Evolutionary conservation across 2,888 invertebrate species (phyloP).

Genomic region (Notodonta ziczac): DNA sequence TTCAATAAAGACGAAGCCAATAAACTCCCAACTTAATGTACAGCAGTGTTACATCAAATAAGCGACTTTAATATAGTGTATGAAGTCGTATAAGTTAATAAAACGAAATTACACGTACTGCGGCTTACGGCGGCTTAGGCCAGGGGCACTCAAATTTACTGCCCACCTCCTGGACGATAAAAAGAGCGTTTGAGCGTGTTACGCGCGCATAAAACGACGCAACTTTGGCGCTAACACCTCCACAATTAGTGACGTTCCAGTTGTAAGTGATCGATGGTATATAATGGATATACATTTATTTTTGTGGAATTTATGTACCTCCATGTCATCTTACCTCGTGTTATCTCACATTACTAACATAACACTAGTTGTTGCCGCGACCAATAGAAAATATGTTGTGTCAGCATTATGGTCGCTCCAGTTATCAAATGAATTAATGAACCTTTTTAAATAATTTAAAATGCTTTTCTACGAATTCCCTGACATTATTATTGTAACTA

Average conservation of each 20-base stretch:
- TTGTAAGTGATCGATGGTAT: constrained; percentile 12
- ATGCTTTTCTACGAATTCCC: no score
- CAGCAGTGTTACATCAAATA: constrained; percentile 21
- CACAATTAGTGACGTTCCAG: constrained; percentile 22
- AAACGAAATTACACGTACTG: constrained; percentile 64
- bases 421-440: no score
- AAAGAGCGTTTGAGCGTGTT: constrained; percentile 60
- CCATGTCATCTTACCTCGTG: no score
- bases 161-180: constrained; percentile 65
- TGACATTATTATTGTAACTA: no score
- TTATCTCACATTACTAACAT: no score
- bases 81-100: constrained; percentile 61
- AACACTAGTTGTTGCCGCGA: no score
- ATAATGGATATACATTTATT: not conserved
- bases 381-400: no score
- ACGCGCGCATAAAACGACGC: constrained; percentile 53
- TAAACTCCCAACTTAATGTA: constrained; percentile 10
- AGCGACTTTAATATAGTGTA: constrained; percentile 52
- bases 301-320: no score
- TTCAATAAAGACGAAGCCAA: constrained; percentile 1
- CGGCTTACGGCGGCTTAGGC: constrained; percentile 55
- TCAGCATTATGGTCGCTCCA: no score
- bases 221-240: constrained; percentile 28
- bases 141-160: constrained; percentile 68
- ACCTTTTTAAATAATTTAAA: no score